Conservation (phyloP, 2,888 invertebrate genomes). For the Drosophila acutilabella region DNA sequence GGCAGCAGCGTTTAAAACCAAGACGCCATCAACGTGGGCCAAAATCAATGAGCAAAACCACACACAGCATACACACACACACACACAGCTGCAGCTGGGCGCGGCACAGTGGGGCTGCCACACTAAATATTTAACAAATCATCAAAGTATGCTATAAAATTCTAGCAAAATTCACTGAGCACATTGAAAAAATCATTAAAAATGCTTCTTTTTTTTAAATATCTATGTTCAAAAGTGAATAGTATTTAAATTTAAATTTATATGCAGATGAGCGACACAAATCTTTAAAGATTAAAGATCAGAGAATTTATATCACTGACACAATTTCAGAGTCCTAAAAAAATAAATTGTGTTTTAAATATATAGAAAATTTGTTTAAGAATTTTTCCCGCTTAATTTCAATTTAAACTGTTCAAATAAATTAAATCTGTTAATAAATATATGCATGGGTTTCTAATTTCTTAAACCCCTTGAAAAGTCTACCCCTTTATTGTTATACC, state of each 20-base stretch:
- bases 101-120: constrained; percentile 36
- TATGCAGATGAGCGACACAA: background rate
- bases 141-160: constrained; percentile 19
- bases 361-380: background rate
- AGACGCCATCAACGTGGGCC: constrained; percentile 72
- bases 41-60: constrained; percentile 55
- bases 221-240: background rate
- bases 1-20: constrained; percentile 51
- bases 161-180: background rate
- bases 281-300: background rate
- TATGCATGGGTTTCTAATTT: background rate
- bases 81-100: constrained; percentile 25
- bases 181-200: background rate
- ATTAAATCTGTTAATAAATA: background rate
- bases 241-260: background rate
- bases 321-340: background rate
- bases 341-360: too few species aligned
- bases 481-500: constrained; percentile 6
- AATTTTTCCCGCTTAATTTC: background rate
- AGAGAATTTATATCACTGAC: background rate
- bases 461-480: constrained; percentile 1
- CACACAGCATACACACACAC: constrained; percentile 14
- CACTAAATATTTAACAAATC: constrained; percentile 5
- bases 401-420: too few species aligned
- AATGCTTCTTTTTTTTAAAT: background rate